Percentiles rank a stretch among this genome's conserved stretches.
Evolutionary conservation across 2,888 invertebrate genomes (phyloP).

Genomic region (Odontothrips loti): DNA sequence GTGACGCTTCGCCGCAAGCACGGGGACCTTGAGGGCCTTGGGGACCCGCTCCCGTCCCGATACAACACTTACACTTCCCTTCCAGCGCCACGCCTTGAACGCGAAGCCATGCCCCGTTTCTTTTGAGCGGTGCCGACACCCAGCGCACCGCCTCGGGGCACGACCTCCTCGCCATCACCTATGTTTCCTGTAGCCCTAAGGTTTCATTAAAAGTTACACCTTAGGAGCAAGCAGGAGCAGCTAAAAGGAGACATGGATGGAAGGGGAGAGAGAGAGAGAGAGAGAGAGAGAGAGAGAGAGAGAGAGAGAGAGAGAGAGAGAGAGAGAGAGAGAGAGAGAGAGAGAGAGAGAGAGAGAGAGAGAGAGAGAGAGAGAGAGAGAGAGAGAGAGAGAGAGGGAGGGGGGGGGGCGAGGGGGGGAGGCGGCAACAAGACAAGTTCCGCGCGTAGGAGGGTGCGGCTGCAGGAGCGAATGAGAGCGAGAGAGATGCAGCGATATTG

Average conservation of each 20-base stretch:
- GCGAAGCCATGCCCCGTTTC: no score
- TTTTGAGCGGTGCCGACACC: no score
- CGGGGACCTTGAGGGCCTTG: no score
- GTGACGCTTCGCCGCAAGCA: no score
- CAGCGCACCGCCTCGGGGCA: no score
- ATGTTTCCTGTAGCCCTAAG: no score
- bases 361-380: not conserved
- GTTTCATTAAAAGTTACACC: constrained; percentile 29
- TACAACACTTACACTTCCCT: no score
- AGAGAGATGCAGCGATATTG: not conserved
- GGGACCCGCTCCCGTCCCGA: no score
- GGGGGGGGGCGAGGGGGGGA: no score
- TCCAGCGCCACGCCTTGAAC: no score
- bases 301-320: not conserved
- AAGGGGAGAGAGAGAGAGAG: not conserved
- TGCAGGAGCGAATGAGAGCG: not conserved
- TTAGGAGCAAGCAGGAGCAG: constrained; percentile 1
- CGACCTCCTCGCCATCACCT: no score
- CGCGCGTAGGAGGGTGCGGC: no score
- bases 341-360: not conserved
- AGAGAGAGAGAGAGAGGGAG: not conserved
- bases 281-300: not conserved
- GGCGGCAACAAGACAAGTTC: not conserved
- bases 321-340: not conserved
- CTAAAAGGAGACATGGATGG: not conserved